A percentile compares a stretch with the other conserved stretches of the same genome.
These are phyloP conservation scores for Hoplostethus atlanticus DNA, from an alignment of 2,797 vertebrate genomes.

Conservation along the genomic window DNA sequence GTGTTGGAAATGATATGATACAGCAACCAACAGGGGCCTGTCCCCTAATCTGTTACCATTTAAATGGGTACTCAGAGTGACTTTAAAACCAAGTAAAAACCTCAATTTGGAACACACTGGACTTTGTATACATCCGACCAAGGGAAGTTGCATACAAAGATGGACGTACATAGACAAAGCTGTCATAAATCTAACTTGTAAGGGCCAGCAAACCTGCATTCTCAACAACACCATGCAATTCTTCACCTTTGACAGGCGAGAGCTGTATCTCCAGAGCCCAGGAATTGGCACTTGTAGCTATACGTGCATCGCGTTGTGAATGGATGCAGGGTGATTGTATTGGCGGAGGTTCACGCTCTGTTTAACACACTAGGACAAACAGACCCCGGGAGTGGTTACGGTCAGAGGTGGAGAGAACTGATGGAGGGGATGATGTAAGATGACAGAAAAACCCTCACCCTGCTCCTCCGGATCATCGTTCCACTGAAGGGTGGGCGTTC, in stretches of 20 bases:
- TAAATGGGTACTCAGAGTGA: neutral
- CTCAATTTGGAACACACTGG: neutral
- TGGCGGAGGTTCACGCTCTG: slow-evolving; percentile 3
- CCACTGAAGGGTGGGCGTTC: slow-evolving; percentile 79
- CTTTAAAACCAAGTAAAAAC: neutral
- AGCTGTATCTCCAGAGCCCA: neutral
- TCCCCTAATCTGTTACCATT: too few species aligned
- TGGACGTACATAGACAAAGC: neutral
- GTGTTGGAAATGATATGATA: too few species aligned
- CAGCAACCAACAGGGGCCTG: too few species aligned
- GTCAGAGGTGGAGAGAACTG: slow-evolving; percentile 19
- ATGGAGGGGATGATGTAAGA: slow-evolving; percentile 24
- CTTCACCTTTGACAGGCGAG: neutral
- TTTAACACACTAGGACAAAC: neutral
- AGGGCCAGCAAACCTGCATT: neutral
- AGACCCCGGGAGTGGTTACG: slow-evolving; percentile 10
- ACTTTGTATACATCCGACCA: neutral
- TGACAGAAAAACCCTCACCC: slow-evolving; percentile 59
- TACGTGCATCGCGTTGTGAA: neutral
- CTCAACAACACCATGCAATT: neutral
- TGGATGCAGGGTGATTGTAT: neutral
- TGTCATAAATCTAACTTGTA: neutral
- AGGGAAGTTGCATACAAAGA: neutral
- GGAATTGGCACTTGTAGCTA: neutral
- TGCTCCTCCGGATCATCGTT: slow-evolving; percentile 74